Base-by-base conservation (phyloP, 2,797 vertebrate species). In the Tympanoctomys barrerae region DNA sequence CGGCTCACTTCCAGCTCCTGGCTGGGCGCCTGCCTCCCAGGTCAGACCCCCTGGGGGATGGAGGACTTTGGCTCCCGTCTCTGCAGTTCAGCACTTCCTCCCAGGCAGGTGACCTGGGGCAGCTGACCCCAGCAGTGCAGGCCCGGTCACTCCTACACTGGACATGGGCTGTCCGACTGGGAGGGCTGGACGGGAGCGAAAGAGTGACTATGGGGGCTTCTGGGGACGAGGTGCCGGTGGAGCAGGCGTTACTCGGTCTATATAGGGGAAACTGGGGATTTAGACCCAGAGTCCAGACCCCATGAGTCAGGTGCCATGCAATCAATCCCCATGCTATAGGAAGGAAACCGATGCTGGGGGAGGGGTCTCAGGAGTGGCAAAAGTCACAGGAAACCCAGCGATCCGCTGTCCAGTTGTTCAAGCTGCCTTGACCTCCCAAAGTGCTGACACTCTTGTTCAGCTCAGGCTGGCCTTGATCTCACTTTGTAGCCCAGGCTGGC, bases 111-210 rank as follows among this genome's bases (percentile, higher is more conserved):
- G 87, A 68, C 59, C 4, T 6, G 62, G 73, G 31, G 62, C 39
- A 68, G 64, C 75, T 39, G 87, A 19, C 46, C 33, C 49, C 33
- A 18, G 59, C 14, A 13, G 59, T 11, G 16, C 14, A 16, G 54
- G 70, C 31, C 61, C 5, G 14, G 54, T 13, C 28, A 19, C 24
- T n/a, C 61, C 49, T 6, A 2, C 7, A 19, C 33, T 16, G n/a
- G 42, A 31, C 28, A 18, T 5, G 0, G 1, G 31, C 0, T 2
- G 10, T 33, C 16, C 7, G 18, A 70, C 33, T 0, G 22, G 13
- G n/a, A n/a, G 2, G 33, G 77, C 11, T 26, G 42, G n/a, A 14
- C 42, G 7, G 59, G 22, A 9, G 21, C 0, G 22, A 49, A 33
- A 33, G 18, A 46, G 39, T 14, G 39, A 28, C 39, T 1, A 6